Evolutionary conservation across 2,797 vertebrate species (phyloP).

Genomic region (Holocentrus rufus): DNA sequence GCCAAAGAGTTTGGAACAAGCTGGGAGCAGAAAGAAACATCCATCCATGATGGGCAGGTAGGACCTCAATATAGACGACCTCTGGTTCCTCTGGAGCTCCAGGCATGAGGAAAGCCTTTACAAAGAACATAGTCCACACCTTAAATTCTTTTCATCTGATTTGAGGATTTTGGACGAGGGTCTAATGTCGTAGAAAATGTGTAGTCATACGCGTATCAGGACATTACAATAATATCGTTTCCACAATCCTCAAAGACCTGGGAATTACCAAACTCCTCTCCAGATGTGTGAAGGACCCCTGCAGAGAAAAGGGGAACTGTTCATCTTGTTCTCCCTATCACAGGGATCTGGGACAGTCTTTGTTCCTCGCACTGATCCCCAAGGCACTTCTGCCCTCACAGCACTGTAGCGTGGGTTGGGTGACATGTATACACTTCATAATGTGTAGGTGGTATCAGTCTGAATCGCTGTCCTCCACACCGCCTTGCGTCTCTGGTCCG

Average conservation of each 20-base stretch:
- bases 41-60: neutral
- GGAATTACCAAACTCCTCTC: too few species aligned
- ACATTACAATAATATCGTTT: too few species aligned
- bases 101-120: neutral
- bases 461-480: constrained; percentile 72
- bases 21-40: neutral
- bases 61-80: neutral
- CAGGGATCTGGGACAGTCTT: neutral
- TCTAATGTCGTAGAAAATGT: too few species aligned
- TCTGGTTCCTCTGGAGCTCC: neutral
- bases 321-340: neutral
- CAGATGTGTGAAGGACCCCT: too few species aligned
- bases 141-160: too few species aligned
- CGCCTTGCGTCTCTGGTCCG: neutral
- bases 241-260: too few species aligned
- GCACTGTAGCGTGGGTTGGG: neutral
- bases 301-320: neutral
- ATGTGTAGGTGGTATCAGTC: constrained; percentile 59
- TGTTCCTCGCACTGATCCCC: neutral
- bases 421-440: neutral
- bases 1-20: neutral
- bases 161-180: too few species aligned
- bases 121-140: too few species aligned
- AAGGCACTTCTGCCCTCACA: neutral
- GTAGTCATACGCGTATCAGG: too few species aligned